These are phyloP conservation scores for Urocolius indicus DNA, from an alignment of 2,113 vertebrate species.

Conservation along the genomic window DNA sequence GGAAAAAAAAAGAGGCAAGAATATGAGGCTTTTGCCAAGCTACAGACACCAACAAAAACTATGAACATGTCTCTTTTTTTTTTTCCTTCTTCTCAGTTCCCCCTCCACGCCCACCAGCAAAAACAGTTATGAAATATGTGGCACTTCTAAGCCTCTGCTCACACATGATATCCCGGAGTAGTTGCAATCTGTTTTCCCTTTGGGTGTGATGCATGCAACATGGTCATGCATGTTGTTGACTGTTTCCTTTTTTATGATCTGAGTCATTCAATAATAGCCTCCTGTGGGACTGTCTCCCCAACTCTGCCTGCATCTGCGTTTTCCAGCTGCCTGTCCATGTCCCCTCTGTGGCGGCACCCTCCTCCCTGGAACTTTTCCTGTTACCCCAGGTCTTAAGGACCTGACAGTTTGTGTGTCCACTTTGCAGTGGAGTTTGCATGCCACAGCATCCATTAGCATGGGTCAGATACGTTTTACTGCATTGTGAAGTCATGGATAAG, in stretches of 20 bases:
- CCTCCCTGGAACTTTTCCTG: neutral
- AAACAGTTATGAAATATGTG: neutral
- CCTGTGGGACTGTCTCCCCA: neutral
- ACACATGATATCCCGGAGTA: neutral
- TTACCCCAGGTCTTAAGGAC: neutral
- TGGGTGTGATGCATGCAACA: neutral
- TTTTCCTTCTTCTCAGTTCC: neutral
- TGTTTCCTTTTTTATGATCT: neutral
- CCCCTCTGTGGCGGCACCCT: fast-evolving
- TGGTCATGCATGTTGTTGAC: neutral
- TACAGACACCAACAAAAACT: neutral
- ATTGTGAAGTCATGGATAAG: neutral
- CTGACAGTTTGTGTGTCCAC: neutral
- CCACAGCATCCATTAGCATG: neutral
- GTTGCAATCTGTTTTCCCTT: slow-evolving; percentile 13
- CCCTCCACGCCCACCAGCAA: neutral
- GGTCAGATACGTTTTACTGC: neutral
- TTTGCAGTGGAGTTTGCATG: neutral
- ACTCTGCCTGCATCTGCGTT: neutral
- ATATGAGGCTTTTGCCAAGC: neutral
- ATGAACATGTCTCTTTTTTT: neutral
- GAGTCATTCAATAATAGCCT: neutral
- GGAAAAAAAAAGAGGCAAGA: neutral
- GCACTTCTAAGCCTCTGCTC: neutral
- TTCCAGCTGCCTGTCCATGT: neutral